Evolutionary conservation across 2,888 invertebrate species (phyloP), one percentile per base, ranked within the genome.

Genomic region (Tetrapedia diversipes): DNA sequence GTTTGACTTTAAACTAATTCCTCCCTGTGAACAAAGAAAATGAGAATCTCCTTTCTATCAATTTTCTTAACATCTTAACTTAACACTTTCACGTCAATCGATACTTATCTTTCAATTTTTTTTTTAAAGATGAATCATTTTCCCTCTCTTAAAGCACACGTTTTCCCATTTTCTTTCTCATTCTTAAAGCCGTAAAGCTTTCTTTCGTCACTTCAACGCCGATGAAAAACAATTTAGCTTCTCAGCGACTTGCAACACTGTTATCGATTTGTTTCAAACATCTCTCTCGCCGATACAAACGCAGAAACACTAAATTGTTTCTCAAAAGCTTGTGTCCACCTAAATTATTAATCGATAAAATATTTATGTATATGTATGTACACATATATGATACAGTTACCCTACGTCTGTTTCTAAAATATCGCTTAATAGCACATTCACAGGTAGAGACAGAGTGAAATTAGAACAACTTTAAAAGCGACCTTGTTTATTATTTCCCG

Each of bases 1-100:
- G 64, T 73, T 76, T 77, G 83, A 85, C 83, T 86, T 85, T 83
- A 85, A 86, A 86, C 82, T 76, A 79, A 71, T 66, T 32, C 32
- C 29, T 22, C n/a, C 45, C 34, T n/a, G 32, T 10, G 37, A 22
- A 45, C 10, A 51, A 51, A 66, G 56, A 56, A 60, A 63, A 56
- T 41, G 53, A 76, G 64, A 47, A 56, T 24, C n/a, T 16, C 16
- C 8, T 19, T 2, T 10, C 7, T 2, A 8, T 32, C 8, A 32
- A 32, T 3, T 8, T 19, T 41, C 6, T 3, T 65, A 1, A 6
- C n/a, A n/a, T n/a, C n/a, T n/a, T n/a, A n/a, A n/a, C n/a, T n/a
- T n/a, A n/a, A n/a, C n/a, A n/a, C n/a, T n/a, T n/a, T n/a, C n/a
- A n/a, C n/a, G n/a, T n/a, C n/a, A n/a, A n/a, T n/a, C n/a, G n/a